These are phyloP conservation scores for Drosophila vallismaia DNA, from an alignment of 2,888 invertebrate species.

Conservation along the genomic window DNA sequence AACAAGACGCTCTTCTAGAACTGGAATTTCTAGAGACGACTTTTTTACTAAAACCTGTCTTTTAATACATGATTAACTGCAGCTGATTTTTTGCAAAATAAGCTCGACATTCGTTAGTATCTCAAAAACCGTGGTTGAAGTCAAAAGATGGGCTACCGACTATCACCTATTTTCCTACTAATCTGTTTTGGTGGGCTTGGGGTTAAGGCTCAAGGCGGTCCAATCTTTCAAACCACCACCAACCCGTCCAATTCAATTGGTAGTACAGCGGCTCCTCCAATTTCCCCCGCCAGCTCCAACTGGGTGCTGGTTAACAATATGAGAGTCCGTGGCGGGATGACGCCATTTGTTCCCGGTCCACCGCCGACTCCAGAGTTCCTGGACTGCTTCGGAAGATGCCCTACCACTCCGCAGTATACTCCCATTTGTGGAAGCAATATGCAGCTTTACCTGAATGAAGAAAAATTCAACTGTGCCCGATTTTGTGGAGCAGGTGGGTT, in stretches of 20 bases:
- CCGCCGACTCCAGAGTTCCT: constrained; percentile 69
- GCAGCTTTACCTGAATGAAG: constrained; percentile 78
- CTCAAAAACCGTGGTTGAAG: neutral
- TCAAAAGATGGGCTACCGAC: constrained; percentile 33
- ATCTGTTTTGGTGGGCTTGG: constrained; percentile 12
- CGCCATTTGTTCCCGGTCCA: constrained; percentile 62
- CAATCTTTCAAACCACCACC: constrained; percentile 49
- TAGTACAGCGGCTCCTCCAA: constrained; percentile 4
- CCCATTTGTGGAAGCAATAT: constrained; percentile 82
- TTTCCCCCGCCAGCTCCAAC: constrained; percentile 11
- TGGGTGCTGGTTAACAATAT: constrained; percentile 77
- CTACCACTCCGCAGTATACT: constrained; percentile 82
- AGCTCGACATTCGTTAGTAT: constrained; percentile 1
- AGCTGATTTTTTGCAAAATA: constrained; percentile 3
- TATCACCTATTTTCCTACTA: constrained; percentile 10
- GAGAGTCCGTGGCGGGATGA: constrained; percentile 57
- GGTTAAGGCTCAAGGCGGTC: constrained; percentile 37
- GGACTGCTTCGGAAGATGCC: constrained; percentile 77
- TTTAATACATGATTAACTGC: constrained; percentile 24
- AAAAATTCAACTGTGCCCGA: constrained; percentile 81
- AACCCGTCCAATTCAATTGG: neutral
- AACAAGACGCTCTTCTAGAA: constrained; percentile 34
- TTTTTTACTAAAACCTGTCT: constrained; percentile 55
- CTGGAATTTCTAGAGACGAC: constrained; percentile 63
- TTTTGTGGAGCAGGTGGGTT: constrained; percentile 81